Percentiles rank a stretch among this genome's conserved stretches.
phyloP scores from a whole-genome alignment of 2,888 invertebrate genomes.

The Drosophila maculinotata region DNA sequence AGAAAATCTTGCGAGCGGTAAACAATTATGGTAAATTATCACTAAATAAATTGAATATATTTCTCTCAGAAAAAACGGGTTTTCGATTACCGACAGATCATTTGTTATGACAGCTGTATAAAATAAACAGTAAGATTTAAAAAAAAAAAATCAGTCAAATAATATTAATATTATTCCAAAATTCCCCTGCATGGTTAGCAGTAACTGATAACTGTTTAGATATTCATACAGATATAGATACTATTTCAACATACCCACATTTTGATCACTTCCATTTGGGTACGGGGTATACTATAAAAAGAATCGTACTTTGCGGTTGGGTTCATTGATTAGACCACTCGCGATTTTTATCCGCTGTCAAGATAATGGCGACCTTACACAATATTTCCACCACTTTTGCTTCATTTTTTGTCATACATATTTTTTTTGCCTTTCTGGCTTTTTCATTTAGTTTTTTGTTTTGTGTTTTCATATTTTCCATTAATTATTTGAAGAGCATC shows the following conservation, averaged over 20 bases:
- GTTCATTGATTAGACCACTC: conserved; percentile 45
- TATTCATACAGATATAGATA: background rate
- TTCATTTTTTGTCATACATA: conserved; percentile 20
- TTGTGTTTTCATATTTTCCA: conserved; percentile 14
- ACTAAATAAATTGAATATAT: no score
- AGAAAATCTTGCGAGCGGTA: no score
- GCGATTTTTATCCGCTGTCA: conserved; percentile 67
- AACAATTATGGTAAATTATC: no score
- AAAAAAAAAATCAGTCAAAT: no score
- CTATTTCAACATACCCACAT: background rate
- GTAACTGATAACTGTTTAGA: no score
- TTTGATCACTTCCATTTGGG: background rate
- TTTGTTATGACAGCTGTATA: no score
- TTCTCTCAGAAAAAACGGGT: no score
- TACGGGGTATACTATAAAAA: background rate
- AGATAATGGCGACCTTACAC: conserved; percentile 76
- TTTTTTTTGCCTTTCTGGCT: no score
- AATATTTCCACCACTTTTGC: conserved; percentile 51
- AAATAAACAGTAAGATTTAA: no score
- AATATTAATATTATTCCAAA: no score
- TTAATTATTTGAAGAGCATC: conserved; percentile 67
- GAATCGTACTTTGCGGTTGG: conserved; percentile 2
- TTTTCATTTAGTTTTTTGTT: conserved; percentile 1
- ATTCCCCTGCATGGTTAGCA: no score
- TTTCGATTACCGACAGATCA: no score